Percentiles rank a stretch among this genome's conserved stretches.
Evolutionary conservation across 2,888 invertebrate species (phyloP).

Genomic region (Hydraecia micacea): DNA sequence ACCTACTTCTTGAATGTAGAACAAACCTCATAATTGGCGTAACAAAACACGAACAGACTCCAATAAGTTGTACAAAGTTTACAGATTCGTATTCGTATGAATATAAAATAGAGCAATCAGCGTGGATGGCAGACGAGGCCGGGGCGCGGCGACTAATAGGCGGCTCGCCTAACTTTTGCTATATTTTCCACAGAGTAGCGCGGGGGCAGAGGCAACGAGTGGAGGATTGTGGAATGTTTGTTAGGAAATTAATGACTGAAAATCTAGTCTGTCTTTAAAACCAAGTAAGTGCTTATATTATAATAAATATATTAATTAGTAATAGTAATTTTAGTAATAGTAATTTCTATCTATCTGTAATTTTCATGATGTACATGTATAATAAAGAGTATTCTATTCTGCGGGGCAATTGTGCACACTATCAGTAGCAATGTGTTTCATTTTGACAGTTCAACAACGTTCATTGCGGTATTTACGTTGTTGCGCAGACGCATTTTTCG

Average conservation of each 20-base stretch:
- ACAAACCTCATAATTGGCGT: conserved; percentile 27
- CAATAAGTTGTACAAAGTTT: conserved; percentile 52
- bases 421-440: too few relatives aligned
- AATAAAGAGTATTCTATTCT: background rate
- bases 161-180: conserved; percentile 68
- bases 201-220: conserved; percentile 43
- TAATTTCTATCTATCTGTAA: too few relatives aligned
- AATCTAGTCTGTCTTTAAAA: background rate
- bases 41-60: conserved; percentile 41
- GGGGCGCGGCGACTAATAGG: conserved; percentile 77
- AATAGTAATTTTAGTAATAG: background rate
- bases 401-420: too few relatives aligned
- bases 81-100: conserved; percentile 53
- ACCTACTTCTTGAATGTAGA: conserved; percentile 18
- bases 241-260: background rate
- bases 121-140: conserved; percentile 62
- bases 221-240: background rate
- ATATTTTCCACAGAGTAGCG: conserved; percentile 67
- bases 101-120: conserved; percentile 68
- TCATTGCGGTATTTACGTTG: too few relatives aligned
- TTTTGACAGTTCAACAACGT: too few relatives aligned
- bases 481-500: too few relatives aligned
- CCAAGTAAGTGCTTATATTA: background rate
- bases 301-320: background rate
- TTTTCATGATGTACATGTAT: background rate